These are phyloP conservation scores for Sander lucioperca DNA, from an alignment of 2,113 vertebrate species.

Conservation along the genomic window DNA sequence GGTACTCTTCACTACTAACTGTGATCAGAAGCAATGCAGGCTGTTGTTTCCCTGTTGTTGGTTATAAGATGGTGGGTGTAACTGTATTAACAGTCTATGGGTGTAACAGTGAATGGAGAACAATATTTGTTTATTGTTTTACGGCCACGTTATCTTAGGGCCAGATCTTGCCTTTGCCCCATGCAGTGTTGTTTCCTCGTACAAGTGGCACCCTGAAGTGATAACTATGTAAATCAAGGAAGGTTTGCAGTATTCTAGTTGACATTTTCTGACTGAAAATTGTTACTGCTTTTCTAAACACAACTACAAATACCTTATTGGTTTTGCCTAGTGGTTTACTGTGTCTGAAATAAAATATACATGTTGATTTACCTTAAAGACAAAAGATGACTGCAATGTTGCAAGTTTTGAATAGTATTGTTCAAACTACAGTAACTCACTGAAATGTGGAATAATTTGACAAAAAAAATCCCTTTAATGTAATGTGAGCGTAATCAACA, in stretches of 20 bases:
- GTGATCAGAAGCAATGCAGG: slow-evolving; percentile 36
- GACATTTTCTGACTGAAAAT: background rate
- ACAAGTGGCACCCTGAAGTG: background rate
- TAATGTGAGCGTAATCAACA: background rate
- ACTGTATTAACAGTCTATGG: background rate
- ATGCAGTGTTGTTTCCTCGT: slow-evolving; percentile 7
- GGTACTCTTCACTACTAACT: slow-evolving; percentile 27
- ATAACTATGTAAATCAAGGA: slow-evolving; percentile 19
- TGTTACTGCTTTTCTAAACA: background rate
- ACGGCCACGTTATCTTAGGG: background rate
- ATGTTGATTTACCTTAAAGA: background rate
- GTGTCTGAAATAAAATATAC: background rate
- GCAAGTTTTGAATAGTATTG: background rate
- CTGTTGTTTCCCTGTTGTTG: slow-evolving; percentile 25
- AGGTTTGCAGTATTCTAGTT: background rate
- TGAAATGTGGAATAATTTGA: background rate
- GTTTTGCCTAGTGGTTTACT: background rate
- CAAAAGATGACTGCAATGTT: background rate
- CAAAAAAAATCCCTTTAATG: background rate
- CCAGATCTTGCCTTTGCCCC: slow-evolving; percentile 15
- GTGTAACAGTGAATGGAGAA: slow-evolving; percentile 7
- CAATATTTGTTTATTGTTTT: slow-evolving; percentile 13
- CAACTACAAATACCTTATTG: background rate
- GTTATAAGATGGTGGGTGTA: background rate
- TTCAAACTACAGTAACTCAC: background rate